Conservation (phyloP, 2,888 invertebrate species). For the Drosophila incognita region DNA sequence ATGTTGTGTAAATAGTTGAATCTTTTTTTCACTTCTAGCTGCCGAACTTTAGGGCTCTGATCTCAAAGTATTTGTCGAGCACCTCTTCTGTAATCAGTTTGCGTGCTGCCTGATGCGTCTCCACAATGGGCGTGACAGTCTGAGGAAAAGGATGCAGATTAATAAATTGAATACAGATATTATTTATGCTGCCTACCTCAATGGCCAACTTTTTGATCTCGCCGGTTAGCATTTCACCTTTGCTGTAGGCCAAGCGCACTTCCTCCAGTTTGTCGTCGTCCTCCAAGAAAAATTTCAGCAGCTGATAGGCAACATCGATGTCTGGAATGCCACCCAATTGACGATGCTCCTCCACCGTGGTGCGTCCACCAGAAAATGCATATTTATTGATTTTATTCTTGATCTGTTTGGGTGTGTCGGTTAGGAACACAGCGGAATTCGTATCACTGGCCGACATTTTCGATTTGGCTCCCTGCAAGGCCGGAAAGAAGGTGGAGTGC, state of each 20-base stretch:
- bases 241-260: constrained; percentile 86
- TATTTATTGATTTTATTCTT: constrained; percentile 98
- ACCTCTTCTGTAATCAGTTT: constrained; percentile 93
- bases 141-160: constrained; percentile 26
- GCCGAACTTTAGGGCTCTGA: constrained; percentile 89
- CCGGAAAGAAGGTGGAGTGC: constrained; percentile 96
- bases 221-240: constrained; percentile 95
- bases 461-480: constrained; percentile 97
- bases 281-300: constrained; percentile 97
- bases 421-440: constrained; percentile 97
- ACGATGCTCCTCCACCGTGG: constrained; percentile 96
- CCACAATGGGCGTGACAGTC: constrained; percentile 91
- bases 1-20: constrained; percentile 16
- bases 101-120: constrained; percentile 92
- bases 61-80: constrained; percentile 93
- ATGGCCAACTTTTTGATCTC: constrained; percentile 97
- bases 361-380: constrained; percentile 98
- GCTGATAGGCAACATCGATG: constrained; percentile 97
- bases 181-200: constrained; percentile 84
- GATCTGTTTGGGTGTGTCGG: constrained; percentile 97
- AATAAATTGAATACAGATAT: not conserved
- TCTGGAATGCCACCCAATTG: constrained; percentile 97
- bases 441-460: constrained; percentile 99
- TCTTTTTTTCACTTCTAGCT: constrained; percentile 48
- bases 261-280: constrained; percentile 94